Evolutionary conservation across 2,888 invertebrate species (phyloP).

Genomic region (Noctuana brunneofusca): DNA sequence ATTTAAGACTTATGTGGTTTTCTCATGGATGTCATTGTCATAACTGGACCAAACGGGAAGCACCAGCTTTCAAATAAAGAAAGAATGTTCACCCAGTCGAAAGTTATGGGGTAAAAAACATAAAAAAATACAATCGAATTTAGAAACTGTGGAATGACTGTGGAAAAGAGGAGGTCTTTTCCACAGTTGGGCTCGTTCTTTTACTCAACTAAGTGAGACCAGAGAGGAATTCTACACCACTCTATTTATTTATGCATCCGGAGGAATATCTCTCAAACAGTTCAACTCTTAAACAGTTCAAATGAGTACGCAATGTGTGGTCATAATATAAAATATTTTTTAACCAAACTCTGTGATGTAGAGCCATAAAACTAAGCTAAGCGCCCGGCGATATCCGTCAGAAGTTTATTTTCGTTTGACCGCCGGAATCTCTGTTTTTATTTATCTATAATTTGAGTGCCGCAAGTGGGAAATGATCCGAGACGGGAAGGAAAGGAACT

Average conservation of each 20-base stretch:
- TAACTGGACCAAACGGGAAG: too few relatives aligned
- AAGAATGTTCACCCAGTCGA: too few relatives aligned
- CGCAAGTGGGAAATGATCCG: conserved; percentile 25
- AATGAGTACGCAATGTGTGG: conserved; percentile 38
- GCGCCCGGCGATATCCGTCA: conserved; percentile 45
- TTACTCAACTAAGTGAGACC: not conserved
- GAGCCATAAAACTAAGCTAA: conserved; percentile 44
- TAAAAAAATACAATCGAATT: too few relatives aligned
- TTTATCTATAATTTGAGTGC: conserved; percentile 33
- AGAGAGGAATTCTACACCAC: not conserved
- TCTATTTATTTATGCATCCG: not conserved
- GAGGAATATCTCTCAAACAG: not conserved
- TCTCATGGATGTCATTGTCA: too few relatives aligned
- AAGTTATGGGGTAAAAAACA: too few relatives aligned
- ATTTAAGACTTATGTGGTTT: too few relatives aligned
- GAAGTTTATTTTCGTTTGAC: conserved; percentile 47
- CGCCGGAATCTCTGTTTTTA: conserved; percentile 40
- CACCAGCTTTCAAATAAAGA: too few relatives aligned
- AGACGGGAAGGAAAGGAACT: conserved; percentile 10
- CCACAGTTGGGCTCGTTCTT: not conserved
- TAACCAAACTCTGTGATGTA: conserved; percentile 44
- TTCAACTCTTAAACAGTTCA: conserved; percentile 3
- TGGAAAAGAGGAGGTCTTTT: too few relatives aligned
- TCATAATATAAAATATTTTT: conserved; percentile 41
- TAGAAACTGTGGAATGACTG: too few relatives aligned